These are phyloP conservation scores for Edolisoma coerulescens DNA, from an alignment of 2,113 vertebrate genomes.

Conservation along the genomic window DNA sequence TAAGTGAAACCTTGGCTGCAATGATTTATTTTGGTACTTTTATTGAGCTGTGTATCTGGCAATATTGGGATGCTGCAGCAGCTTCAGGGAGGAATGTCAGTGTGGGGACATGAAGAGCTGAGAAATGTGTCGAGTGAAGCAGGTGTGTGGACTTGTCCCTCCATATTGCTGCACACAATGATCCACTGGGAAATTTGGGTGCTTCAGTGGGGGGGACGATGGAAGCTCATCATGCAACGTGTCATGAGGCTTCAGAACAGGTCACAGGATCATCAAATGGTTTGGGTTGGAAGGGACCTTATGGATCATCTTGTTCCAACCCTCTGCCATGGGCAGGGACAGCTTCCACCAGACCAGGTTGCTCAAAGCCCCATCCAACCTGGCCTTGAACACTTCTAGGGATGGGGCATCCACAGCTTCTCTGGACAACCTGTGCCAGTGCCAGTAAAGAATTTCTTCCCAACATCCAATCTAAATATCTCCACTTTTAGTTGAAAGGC, in stretches of 20 bases:
- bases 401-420: not conserved
- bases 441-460: not conserved
- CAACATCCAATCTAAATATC: not conserved
- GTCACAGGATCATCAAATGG: not conserved
- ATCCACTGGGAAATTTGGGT: not conserved
- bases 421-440: not conserved
- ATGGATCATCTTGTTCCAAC: not conserved
- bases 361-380: not conserved
- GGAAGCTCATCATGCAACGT: accelerated
- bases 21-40: conserved; percentile 29
- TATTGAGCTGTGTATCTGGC: not conserved
- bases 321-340: not conserved
- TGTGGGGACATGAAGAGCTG: not conserved
- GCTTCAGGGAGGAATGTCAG: not conserved
- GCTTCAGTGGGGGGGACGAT: not conserved
- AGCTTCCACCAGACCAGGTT: accelerated
- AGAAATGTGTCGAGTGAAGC: not conserved
- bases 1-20: conserved; percentile 2
- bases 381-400: not conserved
- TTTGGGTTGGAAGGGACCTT: not conserved
- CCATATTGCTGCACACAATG: not conserved
- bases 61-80: not conserved
- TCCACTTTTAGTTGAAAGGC: not conserved
- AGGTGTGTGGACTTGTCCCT: not conserved
- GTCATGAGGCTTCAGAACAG: not conserved